Percentiles rank a stretch among this genome's conserved stretches.
phyloP scores from a whole-genome alignment of 2,113 vertebrate species.

The Chamaetylas fuelleborni region DNA sequence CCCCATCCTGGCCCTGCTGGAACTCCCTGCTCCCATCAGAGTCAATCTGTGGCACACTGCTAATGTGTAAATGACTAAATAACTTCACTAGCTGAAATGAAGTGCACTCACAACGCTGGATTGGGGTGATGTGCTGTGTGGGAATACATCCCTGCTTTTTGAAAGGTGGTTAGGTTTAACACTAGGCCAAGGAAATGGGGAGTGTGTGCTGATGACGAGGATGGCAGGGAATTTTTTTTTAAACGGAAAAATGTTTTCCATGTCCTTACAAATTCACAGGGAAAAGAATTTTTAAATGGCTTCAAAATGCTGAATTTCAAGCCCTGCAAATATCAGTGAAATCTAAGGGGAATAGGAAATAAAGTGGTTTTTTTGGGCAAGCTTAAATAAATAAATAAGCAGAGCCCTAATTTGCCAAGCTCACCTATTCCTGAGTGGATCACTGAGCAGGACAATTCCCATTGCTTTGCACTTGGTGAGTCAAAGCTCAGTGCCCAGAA shows the following conservation, averaged over 20 bases:
- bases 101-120: constrained; percentile 71
- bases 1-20: no score
- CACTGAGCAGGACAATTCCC: no score
- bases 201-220: background rate
- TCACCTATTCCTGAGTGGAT: background rate
- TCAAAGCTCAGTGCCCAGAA: no score
- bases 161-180: background rate
- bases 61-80: constrained; percentile 18
- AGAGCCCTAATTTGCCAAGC: background rate
- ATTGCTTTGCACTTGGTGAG: no score
- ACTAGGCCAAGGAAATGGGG: constrained; percentile 47
- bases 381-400: background rate
- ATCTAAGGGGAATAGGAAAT: background rate
- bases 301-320: background rate
- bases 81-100: constrained; percentile 80
- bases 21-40: constrained; percentile 59
- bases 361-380: background rate
- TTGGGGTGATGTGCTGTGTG: constrained; percentile 55
- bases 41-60: background rate
- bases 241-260: background rate
- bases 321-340: background rate
- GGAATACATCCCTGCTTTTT: background rate
- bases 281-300: background rate
- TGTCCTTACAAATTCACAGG: background rate
- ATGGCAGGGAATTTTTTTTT: background rate